Percentiles rank a stretch among this genome's conserved stretches.
phyloP scores from a whole-genome alignment of 2,888 invertebrate genomes.

The Plebejus anna region DNA sequence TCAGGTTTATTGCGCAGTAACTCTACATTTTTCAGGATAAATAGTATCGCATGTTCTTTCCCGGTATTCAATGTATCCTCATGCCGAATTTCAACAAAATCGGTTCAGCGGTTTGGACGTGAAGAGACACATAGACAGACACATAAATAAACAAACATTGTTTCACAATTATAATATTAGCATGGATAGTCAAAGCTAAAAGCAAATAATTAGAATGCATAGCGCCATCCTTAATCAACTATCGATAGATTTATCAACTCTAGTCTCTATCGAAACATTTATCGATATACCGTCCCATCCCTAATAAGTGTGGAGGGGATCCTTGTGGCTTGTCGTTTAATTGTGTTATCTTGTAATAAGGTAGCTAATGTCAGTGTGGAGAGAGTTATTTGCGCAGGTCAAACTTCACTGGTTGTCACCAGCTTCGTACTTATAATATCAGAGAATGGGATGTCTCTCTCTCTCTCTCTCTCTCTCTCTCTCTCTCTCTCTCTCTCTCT shows the following conservation, averaged over 20 bases:
- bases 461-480: no score
- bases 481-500: neutral
- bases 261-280: neutral
- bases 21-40: no score
- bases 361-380: constrained; percentile 18
- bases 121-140: neutral
- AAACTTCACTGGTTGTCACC: neutral
- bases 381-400: constrained; percentile 7
- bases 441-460: neutral
- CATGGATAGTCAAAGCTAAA: neutral
- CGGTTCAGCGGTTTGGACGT: no score
- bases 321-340: constrained; percentile 37
- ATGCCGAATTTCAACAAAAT: no score
- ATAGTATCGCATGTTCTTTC: no score
- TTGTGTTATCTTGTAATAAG: constrained; percentile 40
- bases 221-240: neutral
- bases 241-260: neutral
- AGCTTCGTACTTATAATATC: neutral
- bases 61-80: no score
- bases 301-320: neutral
- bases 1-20: no score
- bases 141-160: neutral
- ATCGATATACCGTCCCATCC: neutral
- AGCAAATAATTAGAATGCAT: neutral
- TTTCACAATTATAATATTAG: no score